Base-by-base conservation (phyloP, 2,888 invertebrate genomes). In the Xanthia togata region DNA sequence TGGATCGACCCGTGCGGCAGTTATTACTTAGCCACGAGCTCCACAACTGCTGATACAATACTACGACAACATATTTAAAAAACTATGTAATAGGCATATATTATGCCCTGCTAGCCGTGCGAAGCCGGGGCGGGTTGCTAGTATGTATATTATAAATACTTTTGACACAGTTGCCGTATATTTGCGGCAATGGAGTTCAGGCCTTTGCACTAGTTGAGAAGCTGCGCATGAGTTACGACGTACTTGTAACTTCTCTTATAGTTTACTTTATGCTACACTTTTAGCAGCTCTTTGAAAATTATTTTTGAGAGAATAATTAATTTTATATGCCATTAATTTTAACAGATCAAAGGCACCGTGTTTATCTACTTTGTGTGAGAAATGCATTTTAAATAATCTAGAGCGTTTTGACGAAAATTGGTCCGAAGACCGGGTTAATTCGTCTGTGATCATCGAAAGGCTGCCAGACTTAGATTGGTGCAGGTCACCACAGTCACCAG, bases 201-300 rank as follows among this genome's bases (percentile, higher is more conserved):
- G 59, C 60, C 62, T 31, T 57, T 50, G 74, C 64, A 31, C 73
- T 20, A 38, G 65, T 50, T n/a, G 35, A 38, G 55, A 57, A 57
- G 81, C 69, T 47, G 41, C 4, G 64, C 64, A 50, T 74, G 72
- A 79, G 8, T 55, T 79, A 79, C 85, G 85, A 73, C 57, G 78
- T 44, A 74, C 55, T 62, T n/a, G 65, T 41, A 47, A 44, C 50
- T 47, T 71, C 57, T 62, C 26, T 38, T 50, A 84, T 41, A 47
- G 71, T 78, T 85, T 73, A 81, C 81, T 70, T 81, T 67, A 64
- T 41, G 23, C 68, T 55, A 55, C 70, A 31, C 44, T 74, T 70
- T 78, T 70, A 62, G 62, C 68, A 62, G 26, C 55, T 73, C 74
- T 78, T 83, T 85, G 73, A 83, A 85, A 82, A 69, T 82, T 78